Conservation (phyloP, 2,797 vertebrate genomes). For the Nasua narica region DNA sequence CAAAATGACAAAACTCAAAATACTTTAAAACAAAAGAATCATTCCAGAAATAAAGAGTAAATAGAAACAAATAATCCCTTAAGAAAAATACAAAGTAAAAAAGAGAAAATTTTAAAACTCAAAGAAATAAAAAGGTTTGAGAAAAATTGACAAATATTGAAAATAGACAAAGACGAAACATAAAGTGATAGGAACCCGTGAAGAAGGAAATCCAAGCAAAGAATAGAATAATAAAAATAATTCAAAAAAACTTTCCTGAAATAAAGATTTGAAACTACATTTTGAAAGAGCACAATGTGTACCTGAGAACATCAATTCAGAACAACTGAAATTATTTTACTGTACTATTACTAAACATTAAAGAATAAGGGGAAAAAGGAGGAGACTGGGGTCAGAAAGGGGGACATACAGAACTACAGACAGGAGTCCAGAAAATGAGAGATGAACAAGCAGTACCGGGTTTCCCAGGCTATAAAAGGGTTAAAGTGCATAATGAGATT, state of each 20-base stretch:
- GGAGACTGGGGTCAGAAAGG: neutral
- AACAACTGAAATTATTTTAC: conserved; percentile 1
- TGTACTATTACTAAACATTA: neutral
- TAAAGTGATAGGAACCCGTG: neutral
- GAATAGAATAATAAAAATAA: neutral
- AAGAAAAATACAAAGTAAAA: conserved; percentile 28
- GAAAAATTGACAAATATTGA: neutral
- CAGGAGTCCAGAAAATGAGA: neutral
- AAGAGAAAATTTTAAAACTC: conserved; percentile 34
- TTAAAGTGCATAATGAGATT: neutral
- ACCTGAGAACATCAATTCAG: conserved; percentile 8
- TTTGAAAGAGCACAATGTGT: conserved; percentile 21
- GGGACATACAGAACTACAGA: neutral
- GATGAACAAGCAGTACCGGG: neutral
- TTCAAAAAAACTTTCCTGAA: neutral
- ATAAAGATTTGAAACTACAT: neutral
- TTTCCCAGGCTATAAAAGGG: neutral
- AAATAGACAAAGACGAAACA: neutral
- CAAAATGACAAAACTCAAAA: conserved; percentile 1
- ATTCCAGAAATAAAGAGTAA: neutral
- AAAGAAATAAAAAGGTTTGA: conserved; percentile 10
- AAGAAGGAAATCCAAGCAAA: conserved; percentile 19
- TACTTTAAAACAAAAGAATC: conserved; percentile 9
- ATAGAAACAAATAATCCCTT: neutral
- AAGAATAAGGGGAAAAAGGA: neutral